A percentile compares a stretch with the other conserved stretches of the same genome.
Conservation (phyloP, 2,797 vertebrate species). For the Etheostoma nigrum region DNA sequence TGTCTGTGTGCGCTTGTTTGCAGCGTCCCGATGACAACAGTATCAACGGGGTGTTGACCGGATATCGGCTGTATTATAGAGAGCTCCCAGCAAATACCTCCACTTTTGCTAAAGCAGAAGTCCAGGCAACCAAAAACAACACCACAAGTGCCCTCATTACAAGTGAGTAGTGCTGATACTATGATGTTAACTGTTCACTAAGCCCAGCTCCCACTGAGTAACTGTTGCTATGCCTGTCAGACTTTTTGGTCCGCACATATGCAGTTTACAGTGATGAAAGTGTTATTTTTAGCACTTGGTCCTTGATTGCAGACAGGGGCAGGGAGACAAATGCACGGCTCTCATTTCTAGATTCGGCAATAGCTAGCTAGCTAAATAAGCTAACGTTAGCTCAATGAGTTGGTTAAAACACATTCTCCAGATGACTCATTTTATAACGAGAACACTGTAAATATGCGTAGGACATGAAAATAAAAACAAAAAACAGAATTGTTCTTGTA, state of each 20-base stretch:
- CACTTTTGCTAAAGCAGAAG: slow-evolving; percentile 55
- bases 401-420: neutral
- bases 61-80: slow-evolving; percentile 94
- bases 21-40: slow-evolving; percentile 89
- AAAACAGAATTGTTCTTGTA: no score
- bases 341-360: neutral
- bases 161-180: slow-evolving; percentile 76
- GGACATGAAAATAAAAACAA: neutral
- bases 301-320: neutral
- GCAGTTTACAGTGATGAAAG: neutral
- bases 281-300: neutral
- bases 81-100: slow-evolving; percentile 84
- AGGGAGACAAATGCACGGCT: neutral
- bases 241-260: neutral
- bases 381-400: no score
- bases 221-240: neutral
- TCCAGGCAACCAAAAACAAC: slow-evolving; percentile 80
- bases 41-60: slow-evolving; percentile 91
- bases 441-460: neutral
- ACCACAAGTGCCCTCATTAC: slow-evolving; percentile 85
- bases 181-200: neutral
- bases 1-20: slow-evolving; percentile 16
- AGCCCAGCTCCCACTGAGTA: neutral
- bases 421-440: slow-evolving; percentile 3
- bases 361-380: no score